Percentiles rank a stretch among this genome's conserved stretches.
Conservation (phyloP, 2,113 vertebrate species). For the Gopherus flavomarginatus region DNA sequence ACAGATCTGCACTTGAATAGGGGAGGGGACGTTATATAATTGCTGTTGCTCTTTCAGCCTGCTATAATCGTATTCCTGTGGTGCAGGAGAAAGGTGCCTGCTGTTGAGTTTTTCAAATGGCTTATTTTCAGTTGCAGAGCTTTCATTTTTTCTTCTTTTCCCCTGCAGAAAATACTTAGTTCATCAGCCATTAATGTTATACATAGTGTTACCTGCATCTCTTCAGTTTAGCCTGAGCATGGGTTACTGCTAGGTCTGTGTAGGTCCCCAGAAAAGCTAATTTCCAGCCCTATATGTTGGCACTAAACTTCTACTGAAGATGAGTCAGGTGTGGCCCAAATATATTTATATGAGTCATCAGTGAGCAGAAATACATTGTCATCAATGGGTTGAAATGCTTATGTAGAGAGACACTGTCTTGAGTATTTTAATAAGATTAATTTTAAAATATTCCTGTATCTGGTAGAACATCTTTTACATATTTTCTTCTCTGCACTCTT, state of each 20-base stretch:
- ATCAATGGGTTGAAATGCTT: not conserved
- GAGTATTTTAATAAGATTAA: not conserved
- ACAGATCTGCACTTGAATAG: not conserved
- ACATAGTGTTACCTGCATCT: not conserved
- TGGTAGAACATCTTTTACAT: not conserved
- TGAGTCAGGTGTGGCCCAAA: not conserved
- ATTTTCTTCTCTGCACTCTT: not conserved
- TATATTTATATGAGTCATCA: not conserved
- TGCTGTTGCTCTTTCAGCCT: not conserved
- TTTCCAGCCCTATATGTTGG: not conserved
- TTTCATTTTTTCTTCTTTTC: not conserved
- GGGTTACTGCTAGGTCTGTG: not conserved
- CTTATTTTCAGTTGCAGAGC: not conserved
- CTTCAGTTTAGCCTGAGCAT: not conserved
- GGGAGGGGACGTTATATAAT: not conserved
- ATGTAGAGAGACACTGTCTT: not conserved
- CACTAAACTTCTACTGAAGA: not conserved
- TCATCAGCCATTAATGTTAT: not conserved
- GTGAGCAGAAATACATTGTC: not conserved
- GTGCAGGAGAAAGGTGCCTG: not conserved
- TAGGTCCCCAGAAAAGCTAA: not conserved
- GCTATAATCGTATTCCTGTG: not conserved
- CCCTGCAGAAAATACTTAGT: not conserved
- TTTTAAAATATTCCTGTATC: not conserved
- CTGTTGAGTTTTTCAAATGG: not conserved